Evolutionary conservation across 2,888 invertebrate genomes (phyloP).

Genomic region (Cybosia mesomella): DNA sequence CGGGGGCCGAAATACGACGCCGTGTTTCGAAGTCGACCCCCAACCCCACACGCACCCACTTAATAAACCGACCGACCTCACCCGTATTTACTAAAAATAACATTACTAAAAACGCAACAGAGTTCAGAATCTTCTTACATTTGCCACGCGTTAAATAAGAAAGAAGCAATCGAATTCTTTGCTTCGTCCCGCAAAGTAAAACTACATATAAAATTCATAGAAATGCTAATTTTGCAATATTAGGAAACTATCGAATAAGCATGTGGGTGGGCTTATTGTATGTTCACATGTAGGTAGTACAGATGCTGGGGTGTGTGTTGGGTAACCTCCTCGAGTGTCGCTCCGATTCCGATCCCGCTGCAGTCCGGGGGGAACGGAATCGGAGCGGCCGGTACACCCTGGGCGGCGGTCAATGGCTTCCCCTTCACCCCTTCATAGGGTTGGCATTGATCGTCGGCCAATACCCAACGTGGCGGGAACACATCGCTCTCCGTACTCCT

Average conservation of each 20-base stretch:
- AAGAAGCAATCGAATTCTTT: conserved; percentile 30
- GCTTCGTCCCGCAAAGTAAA: conserved; percentile 23
- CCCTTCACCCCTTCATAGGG: too few species aligned
- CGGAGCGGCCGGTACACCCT: too few species aligned
- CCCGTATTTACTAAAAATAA: conserved; percentile 62
- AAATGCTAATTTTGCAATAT: conserved; percentile 46
- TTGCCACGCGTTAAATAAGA: conserved; percentile 41
- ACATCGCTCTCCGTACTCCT: too few species aligned
- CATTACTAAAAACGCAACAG: conserved; percentile 50
- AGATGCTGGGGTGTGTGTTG: too few species aligned
- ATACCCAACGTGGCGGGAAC: too few species aligned
- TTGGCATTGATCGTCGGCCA: too few species aligned
- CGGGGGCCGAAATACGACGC: conserved; percentile 29
- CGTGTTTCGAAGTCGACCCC: conserved; percentile 50
- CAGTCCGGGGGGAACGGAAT: too few species aligned
- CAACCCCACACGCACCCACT: conserved; percentile 60
- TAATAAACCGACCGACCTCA: conserved; percentile 57
- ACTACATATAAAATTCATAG: conserved; percentile 47
- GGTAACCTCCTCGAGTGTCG: too few species aligned
- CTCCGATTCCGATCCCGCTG: too few species aligned
- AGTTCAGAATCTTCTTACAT: conserved; percentile 42
- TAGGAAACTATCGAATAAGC: conserved; percentile 35
- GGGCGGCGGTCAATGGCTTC: too few species aligned
- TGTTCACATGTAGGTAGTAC: neutral
- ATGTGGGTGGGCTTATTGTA: conserved; percentile 8